Conservation (phyloP, 2,113 vertebrate genomes). For the Dunckerocampus dactyliophorus region DNA sequence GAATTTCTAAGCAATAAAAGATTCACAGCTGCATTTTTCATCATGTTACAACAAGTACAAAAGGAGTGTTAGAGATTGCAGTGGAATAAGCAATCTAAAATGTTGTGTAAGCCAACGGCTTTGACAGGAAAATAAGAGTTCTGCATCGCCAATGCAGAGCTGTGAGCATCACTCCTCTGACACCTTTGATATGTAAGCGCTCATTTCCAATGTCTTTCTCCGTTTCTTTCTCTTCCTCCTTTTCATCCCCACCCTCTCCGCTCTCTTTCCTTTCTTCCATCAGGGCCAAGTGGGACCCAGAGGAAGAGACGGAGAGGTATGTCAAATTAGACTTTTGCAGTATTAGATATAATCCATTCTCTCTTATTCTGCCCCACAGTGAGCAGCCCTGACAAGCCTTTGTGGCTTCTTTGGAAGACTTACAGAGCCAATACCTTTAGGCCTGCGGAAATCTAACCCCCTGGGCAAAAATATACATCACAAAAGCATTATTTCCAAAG, state of each 20-base stretch:
- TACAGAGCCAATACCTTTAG: constrained; percentile 43
- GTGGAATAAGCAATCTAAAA: constrained; percentile 31
- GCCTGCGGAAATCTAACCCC: constrained; percentile 42
- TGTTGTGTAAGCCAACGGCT: constrained; percentile 32
- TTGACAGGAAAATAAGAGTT: constrained; percentile 15
- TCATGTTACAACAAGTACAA: constrained; percentile 12
- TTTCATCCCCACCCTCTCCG: constrained; percentile 13
- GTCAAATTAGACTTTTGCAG: constrained; percentile 61
- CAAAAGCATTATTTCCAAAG: constrained; percentile 39
- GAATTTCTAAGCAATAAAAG: background rate
- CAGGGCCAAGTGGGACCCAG: constrained; percentile 72
- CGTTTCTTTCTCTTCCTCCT: constrained; percentile 21
- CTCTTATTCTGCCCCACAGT: constrained; percentile 47
- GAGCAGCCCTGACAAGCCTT: constrained; percentile 46
- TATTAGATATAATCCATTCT: constrained; percentile 64
- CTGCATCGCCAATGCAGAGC: constrained; percentile 42
- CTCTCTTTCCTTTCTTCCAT: constrained; percentile 41
- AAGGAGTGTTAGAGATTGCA: constrained; percentile 1
- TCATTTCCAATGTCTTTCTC: constrained; percentile 46
- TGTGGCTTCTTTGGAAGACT: constrained; percentile 36
- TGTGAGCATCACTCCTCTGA: constrained; percentile 30
- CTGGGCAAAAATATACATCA: constrained; percentile 53
- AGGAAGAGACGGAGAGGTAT: constrained; percentile 77
- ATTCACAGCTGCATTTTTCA: constrained; percentile 23
- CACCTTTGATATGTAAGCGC: constrained; percentile 53